Evolutionary conservation across 2,797 vertebrate genomes (phyloP).

Genomic region (Cossypha polioptera): DNA sequence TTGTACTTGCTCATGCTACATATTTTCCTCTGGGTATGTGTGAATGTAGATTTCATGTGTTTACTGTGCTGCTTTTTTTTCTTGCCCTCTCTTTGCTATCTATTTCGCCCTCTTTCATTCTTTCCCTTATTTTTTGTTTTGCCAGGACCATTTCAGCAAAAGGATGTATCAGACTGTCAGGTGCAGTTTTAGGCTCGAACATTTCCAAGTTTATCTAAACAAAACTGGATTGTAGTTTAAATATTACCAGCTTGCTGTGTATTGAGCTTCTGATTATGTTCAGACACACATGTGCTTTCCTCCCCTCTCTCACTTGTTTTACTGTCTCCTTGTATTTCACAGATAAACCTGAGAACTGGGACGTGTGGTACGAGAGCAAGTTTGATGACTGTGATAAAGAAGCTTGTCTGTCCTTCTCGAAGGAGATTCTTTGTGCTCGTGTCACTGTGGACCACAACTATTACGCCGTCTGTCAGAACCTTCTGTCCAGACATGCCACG

Average conservation of each 20-base stretch:
- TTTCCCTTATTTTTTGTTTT: background rate
- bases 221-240: background rate
- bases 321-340: conserved; percentile 30
- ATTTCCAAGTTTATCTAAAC: background rate
- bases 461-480: conserved; percentile 97
- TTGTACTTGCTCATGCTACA: background rate
- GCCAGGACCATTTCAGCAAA: background rate
- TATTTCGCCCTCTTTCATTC: background rate
- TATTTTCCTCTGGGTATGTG: background rate
- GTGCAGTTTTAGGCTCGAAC: background rate
- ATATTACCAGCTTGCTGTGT: background rate
- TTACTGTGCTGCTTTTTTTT: background rate
- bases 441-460: conserved; percentile 99
- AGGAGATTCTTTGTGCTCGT: conserved; percentile 92
- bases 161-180: background rate
- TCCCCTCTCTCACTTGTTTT: background rate
- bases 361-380: conserved; percentile 97
- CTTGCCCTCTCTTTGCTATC: background rate
- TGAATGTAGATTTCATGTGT: background rate
- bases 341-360: conserved; percentile 98
- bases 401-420: conserved; percentile 98
- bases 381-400: conserved; percentile 98
- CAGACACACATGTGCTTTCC: background rate
- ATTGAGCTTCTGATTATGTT: background rate
- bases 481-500: conserved; percentile 92